Percentiles rank a stretch among this genome's conserved stretches.
phyloP scores from a whole-genome alignment of 2,113 vertebrate genomes.

The Bubalus kerabau region DNA sequence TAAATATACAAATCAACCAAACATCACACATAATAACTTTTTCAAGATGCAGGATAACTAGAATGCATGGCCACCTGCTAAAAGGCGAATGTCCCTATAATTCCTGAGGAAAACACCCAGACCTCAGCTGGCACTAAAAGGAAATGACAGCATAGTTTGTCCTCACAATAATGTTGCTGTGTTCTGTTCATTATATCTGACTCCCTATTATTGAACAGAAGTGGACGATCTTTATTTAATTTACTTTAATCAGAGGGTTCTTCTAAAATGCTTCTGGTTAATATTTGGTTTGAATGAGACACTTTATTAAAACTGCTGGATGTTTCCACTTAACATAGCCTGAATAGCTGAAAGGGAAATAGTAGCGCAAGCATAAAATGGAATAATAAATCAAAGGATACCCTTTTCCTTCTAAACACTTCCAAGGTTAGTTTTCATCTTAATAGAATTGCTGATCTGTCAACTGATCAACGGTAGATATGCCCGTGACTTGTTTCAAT shows the following conservation, averaged over 20 bases:
- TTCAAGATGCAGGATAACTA: neutral
- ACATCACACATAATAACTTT: neutral
- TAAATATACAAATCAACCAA: neutral
- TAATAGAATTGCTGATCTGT: constrained; percentile 68
- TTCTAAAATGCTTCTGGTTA: constrained; percentile 49
- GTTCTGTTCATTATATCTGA: constrained; percentile 33
- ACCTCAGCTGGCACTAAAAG: neutral
- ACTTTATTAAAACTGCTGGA: constrained; percentile 61
- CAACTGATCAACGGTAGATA: constrained; percentile 60
- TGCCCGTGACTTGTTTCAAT: neutral
- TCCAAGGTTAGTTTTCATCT: constrained; percentile 70
- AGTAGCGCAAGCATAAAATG: constrained; percentile 46
- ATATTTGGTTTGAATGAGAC: constrained; percentile 56
- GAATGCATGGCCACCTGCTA: neutral
- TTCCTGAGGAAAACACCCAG: constrained; percentile 3
- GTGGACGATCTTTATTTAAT: constrained; percentile 60
- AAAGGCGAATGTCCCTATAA: neutral
- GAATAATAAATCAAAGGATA: constrained; percentile 64
- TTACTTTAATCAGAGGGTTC: constrained; percentile 63
- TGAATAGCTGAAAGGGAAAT: constrained; percentile 57
- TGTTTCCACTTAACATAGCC: constrained; percentile 25
- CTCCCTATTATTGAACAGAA: constrained; percentile 42
- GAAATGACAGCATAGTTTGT: constrained; percentile 47
- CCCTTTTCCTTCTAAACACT: constrained; percentile 54
- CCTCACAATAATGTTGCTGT: neutral